Evolutionary conservation across 37 sponge, comb jelly and placozoan species (phyloP).

Genomic region (Hexactinellida sp.): DNA sequence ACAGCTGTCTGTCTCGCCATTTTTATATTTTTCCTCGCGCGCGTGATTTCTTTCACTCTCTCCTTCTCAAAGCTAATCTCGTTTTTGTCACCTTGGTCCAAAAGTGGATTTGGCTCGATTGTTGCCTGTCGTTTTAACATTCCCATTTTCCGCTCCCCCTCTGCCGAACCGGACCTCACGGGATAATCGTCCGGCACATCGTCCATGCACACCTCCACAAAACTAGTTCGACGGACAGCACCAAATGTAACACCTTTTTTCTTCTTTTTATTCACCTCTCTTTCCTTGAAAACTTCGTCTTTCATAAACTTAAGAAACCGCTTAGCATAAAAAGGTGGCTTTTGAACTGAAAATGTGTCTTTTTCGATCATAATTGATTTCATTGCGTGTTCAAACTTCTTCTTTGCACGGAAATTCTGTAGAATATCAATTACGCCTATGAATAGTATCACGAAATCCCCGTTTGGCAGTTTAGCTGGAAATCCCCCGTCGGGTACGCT

Average conservation of each 20-base stretch:
- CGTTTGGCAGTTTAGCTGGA: background rate
- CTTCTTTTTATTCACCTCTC: background rate
- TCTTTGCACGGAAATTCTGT: background rate
- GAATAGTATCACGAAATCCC: background rate
- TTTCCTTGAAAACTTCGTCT: background rate
- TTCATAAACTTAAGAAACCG: background rate
- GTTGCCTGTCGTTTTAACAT: background rate
- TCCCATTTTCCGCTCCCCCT: constrained; percentile 13
- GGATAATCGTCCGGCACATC: background rate
- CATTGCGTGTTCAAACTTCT: background rate
- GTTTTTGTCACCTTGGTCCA: background rate
- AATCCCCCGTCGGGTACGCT: background rate
- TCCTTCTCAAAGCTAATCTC: background rate
- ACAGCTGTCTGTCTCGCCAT: background rate
- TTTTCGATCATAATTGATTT: background rate
- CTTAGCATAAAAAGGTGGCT: background rate
- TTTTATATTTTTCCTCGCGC: background rate
- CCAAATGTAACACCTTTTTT: constrained; percentile 2
- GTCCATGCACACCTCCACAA: background rate
- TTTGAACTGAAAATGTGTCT: background rate
- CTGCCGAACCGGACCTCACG: background rate
- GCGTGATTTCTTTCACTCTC: background rate
- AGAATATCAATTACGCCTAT: background rate
- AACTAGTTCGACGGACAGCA: background rate
- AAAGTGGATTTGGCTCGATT: background rate